Evolutionary conservation across 2,888 invertebrate species (phyloP), one percentile per base, ranked within the genome.

Genomic region (Phlogophora meticulosa): DNA sequence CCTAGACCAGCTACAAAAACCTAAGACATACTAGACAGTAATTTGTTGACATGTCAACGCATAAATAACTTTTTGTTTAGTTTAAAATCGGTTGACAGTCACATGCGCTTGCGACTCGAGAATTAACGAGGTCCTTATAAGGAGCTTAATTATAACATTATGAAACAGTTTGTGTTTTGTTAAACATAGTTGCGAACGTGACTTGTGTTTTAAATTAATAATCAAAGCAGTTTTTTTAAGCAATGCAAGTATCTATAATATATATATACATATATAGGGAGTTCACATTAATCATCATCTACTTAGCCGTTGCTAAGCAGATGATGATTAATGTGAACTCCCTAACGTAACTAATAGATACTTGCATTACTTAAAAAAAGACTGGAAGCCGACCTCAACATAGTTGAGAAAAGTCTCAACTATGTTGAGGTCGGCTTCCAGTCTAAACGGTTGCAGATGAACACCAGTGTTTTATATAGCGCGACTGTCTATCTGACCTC

Each of bases 81-180:
- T 61, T 63, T 61, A 43, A 58, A 78, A 66, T 78, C 69, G 62
- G 60, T 77, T 55, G 73, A 69, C 75, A 60, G 51, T 13, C 62
- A 48, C 64, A 60, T 51, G 53, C 48, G 72, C 46, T 72, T 48
- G 56, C 48, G 45, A 51, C 51, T 64, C 24, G 15, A 76, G 60
- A 55, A 67, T 78, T 76, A 81, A 81, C 74, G 67, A 81, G 60
- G 43, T 20, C 81, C 76, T 9, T 76, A 74, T 49, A 68, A 15
- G 79, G 79, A 22, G 22, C 34, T 51, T 69, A 67, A 80, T 80
- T 78, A 76, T 28, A 68, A 63, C 71, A 67, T 69, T 69, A 62
- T 55, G 70, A 72, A 81, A 70, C 67, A 64, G 57, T 72, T 75
- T 64, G 58, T 67, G 64, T 69, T 74, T 70, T 63, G 69, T 67